Conservation (phyloP, 2,888 invertebrate species). For the Leptinotarsa haldemani region DNA sequence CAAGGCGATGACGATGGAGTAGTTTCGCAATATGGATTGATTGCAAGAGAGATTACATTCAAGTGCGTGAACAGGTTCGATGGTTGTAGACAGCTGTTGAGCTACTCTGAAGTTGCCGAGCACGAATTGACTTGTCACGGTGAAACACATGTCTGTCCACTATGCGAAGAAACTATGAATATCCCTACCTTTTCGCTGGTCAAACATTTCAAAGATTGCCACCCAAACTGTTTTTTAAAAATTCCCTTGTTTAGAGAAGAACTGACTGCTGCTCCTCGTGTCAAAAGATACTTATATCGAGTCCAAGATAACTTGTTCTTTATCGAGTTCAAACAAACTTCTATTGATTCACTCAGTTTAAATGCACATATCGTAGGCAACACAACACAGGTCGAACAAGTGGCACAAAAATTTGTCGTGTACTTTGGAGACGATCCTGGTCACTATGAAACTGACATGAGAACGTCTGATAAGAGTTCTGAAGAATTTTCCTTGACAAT, state of each 20-base stretch:
- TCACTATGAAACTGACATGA: background rate
- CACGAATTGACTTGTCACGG: conserved; percentile 35
- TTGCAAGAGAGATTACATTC: conserved; percentile 33
- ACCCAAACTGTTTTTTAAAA: background rate
- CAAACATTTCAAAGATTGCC: conserved; percentile 22
- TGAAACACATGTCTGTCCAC: conserved; percentile 29
- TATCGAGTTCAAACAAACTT: conserved; percentile 1
- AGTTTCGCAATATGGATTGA: conserved; percentile 27
- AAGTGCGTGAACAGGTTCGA: conserved; percentile 40
- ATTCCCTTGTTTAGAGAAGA: background rate
- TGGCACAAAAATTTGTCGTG: conserved; percentile 9
- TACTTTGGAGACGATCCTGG: background rate
- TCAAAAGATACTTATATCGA: conserved; percentile 18
- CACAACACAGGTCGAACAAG: background rate
- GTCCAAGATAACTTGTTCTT: conserved; percentile 26
- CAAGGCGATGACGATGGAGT: conserved; percentile 28
- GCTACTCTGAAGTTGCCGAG: conserved; percentile 27
- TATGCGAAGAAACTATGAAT: conserved; percentile 20
- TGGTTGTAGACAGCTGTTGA: conserved; percentile 36
- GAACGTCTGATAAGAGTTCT: background rate
- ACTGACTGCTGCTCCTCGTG: background rate
- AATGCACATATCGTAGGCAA: conserved; percentile 4
- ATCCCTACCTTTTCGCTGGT: conserved; percentile 7
- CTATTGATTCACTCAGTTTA: background rate
- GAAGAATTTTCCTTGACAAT: background rate